Base-by-base conservation (phyloP, 30 jellyfish, hydroid and myxozoan species). In the Chrysaora quinquecirrha region DNA sequence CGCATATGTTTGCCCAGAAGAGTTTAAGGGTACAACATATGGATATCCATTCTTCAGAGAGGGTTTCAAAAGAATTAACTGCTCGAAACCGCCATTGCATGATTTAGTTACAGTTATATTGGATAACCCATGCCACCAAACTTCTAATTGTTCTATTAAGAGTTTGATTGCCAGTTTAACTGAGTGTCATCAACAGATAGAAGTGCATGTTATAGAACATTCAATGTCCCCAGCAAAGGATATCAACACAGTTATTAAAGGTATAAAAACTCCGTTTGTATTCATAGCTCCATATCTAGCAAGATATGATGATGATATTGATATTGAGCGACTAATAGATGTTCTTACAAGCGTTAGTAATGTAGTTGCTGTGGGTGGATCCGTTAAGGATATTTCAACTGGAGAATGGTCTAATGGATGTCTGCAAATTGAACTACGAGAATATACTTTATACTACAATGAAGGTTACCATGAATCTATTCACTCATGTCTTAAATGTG, bases 391-490 rank as follows among this genome's bases (percentile, higher is more conserved):
- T 22, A 23, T 4, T n/a, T n/a, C n/a, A n/a, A n/a, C n/a, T n/a
- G n/a, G n/a, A n/a, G n/a, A n/a, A n/a, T n/a, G n/a, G n/a, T 70
- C 88, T 30, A 48, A 91, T 71, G 96, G 96, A 21, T 87, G 99
- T 69, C 80, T 27, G 29, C 97, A 87, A 80, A 49, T 76, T 31
- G 35, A 69, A 62, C 69, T 94, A 64, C 75, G 71, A 35, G 61
- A 38, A n/a, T n/a, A n/a, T n/a, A n/a, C n/a, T n/a, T n/a, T n/a
- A n/a, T n/a, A n/a, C n/a, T n/a, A n/a, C n/a, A n/a, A n/a, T n/a
- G n/a, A n/a, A n/a, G n/a, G n/a, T n/a, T n/a, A n/a, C n/a, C n/a
- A n/a, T n/a, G n/a, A n/a, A n/a, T n/a, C n/a, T n/a, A n/a, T n/a
- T n/a, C n/a, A n/a, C n/a, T n/a, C n/a, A n/a, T n/a, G n/a, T n/a